Evolutionary conservation across 2,113 vertebrate species (phyloP).

Genomic region (Apistogramma diplotaenia): DNA sequence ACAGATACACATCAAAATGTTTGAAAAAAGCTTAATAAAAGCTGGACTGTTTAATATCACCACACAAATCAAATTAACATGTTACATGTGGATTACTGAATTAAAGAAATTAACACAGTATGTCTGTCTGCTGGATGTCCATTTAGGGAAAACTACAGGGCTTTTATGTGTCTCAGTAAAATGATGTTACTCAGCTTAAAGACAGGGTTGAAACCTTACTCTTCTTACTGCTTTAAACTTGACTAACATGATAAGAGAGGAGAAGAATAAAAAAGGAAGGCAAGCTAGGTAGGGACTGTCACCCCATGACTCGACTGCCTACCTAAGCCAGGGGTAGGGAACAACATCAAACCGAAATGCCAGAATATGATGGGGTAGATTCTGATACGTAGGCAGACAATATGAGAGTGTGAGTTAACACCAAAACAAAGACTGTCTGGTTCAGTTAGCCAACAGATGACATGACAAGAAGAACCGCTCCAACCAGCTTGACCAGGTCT

Average conservation of each 20-base stretch:
- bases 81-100: neutral
- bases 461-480: conserved; percentile 46
- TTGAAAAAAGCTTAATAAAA: neutral
- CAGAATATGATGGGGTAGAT: conserved; percentile 11
- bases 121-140: conserved; percentile 10
- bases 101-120: neutral
- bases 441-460: conserved; percentile 8
- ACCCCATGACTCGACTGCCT: conserved; percentile 36
- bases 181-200: conserved; percentile 49
- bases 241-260: conserved; percentile 41
- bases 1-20: neutral
- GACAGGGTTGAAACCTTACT: conserved; percentile 47
- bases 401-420: neutral
- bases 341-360: conserved; percentile 45
- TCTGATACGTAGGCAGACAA: conserved; percentile 46
- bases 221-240: conserved; percentile 36
- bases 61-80: neutral
- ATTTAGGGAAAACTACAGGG: conserved; percentile 33
- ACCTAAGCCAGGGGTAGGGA: conserved; percentile 28
- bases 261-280: conserved; percentile 34
- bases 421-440: conserved; percentile 47
- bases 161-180: conserved; percentile 47
- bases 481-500: conserved; percentile 56
- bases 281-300: conserved; percentile 1
- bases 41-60: neutral